Conservation (phyloP, 2,888 invertebrate species). For the Caenorhabditis drosophilae region DNA sequence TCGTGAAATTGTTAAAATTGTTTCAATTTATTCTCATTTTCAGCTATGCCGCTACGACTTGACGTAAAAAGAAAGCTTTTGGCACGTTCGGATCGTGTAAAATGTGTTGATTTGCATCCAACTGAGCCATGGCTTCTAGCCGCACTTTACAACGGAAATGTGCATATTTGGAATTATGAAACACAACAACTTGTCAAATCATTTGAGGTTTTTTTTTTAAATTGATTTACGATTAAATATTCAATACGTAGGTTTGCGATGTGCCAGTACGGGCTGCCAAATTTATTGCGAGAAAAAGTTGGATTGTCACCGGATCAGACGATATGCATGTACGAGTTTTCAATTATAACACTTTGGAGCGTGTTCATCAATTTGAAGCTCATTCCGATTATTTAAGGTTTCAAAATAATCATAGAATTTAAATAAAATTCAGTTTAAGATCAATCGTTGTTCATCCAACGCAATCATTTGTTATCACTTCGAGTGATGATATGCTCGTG, state of each 20-base stretch:
- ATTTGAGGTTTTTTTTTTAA: constrained; percentile 72
- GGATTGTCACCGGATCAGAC: constrained; percentile 94
- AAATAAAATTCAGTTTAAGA: constrained; percentile 26
- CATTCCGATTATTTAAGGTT: constrained; percentile 90
- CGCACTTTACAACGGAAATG: constrained; percentile 96
- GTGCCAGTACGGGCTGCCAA: constrained; percentile 92
- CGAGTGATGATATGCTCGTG: constrained; percentile 92
- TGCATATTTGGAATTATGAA: constrained; percentile 99
- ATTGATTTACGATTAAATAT: background rate
- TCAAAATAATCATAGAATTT: background rate
- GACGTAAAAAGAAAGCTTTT: constrained; percentile 97
- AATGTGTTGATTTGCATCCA: constrained; percentile 90
- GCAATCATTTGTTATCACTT: constrained; percentile 90
- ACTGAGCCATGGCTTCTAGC: constrained; percentile 98
- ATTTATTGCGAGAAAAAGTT: constrained; percentile 95
- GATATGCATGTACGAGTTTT: constrained; percentile 81
- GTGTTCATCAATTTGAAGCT: constrained; percentile 93
- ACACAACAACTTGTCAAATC: constrained; percentile 78
- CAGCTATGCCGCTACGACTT: constrained; percentile 82
- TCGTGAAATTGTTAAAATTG: too few relatives aligned
- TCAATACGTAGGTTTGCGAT: constrained; percentile 79
- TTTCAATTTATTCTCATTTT: background rate
- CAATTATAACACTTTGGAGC: constrained; percentile 96
- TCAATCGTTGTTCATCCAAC: constrained; percentile 96
- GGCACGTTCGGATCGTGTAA: constrained; percentile 93